These are phyloP conservation scores for Galeopterus variegatus DNA, from an alignment of 2,113 vertebrate species.

Conservation along the genomic window DNA sequence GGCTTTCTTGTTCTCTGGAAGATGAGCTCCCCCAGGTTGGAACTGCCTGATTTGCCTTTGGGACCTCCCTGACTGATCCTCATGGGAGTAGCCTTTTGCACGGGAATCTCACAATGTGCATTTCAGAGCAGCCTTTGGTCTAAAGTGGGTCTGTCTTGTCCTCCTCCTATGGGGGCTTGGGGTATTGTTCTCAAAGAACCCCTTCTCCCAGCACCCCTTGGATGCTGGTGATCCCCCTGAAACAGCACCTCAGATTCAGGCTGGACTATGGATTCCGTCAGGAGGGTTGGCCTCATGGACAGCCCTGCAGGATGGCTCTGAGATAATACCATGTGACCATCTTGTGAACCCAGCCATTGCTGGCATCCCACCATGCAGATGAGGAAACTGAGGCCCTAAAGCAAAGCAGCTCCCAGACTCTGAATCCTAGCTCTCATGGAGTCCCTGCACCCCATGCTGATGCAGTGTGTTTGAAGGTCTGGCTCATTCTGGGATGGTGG, in stretches of 20 bases:
- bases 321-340: no score
- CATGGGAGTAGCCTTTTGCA: no score
- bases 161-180: neutral
- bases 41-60: neutral
- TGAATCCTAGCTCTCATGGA: fast-evolving
- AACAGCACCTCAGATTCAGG: neutral
- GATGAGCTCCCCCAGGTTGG: neutral
- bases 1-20: no score
- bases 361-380: neutral
- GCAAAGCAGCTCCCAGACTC: neutral
- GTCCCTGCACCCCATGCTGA: neutral
- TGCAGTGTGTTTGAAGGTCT: neutral
- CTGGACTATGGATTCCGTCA: fast-evolving
- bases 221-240: neutral
- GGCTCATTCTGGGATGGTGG: neutral
- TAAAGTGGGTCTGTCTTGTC: neutral
- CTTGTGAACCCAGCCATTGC: no score
- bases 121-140: neutral
- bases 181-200: neutral
- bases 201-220: neutral
- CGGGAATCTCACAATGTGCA: fast-evolving
- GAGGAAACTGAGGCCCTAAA: neutral
- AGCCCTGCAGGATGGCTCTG: neutral
- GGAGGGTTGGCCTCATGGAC: fast-evolving
- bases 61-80: neutral